phyloP scores from a whole-genome alignment of 1,140 invertebrate genomes.

The Hypsibius dujardini region DNA sequence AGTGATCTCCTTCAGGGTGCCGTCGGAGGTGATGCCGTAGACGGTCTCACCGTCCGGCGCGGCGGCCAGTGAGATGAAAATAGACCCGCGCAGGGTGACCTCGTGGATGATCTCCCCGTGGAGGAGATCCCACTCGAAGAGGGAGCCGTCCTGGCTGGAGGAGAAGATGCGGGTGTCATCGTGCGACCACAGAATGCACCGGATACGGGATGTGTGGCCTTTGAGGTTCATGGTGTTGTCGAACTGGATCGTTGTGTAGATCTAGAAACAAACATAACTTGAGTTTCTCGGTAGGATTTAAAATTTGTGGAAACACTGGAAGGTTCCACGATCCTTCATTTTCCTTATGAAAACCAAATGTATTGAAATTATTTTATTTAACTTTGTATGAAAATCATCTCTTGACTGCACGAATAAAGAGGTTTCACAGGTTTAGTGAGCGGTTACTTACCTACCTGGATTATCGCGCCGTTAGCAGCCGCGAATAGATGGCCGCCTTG shows the following conservation, averaged over 20 bases:
- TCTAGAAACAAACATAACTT: constrained; percentile 21
- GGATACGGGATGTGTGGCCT: constrained; percentile 44
- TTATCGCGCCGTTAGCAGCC: constrained; percentile 53
- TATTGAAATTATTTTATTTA: no score
- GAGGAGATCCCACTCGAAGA: constrained; percentile 71
- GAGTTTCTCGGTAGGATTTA: neutral
- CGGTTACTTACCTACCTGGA: constrained; percentile 36
- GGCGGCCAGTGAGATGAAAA: constrained; percentile 41
- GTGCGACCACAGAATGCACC: constrained; percentile 50
- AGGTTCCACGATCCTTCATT: no score
- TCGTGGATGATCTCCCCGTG: constrained; percentile 51
- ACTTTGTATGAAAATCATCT: no score
- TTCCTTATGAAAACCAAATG: no score
- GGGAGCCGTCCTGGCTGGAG: constrained; percentile 62
- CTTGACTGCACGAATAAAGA: no score
- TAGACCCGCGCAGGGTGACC: constrained; percentile 53
- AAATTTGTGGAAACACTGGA: no score
- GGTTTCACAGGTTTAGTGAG: no score
- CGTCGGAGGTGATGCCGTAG: constrained; percentile 57
- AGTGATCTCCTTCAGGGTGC: constrained; percentile 55
- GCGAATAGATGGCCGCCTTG: constrained; percentile 61
- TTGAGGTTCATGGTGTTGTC: constrained; percentile 50
- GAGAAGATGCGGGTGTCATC: constrained; percentile 57
- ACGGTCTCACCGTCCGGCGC: constrained; percentile 46
- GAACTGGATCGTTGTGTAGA: constrained; percentile 56